A percentile compares a stretch with the other conserved stretches of the same genome.
phyloP scores from a whole-genome alignment of 2,113 vertebrate species.

The Australoheros scitulus region DNA sequence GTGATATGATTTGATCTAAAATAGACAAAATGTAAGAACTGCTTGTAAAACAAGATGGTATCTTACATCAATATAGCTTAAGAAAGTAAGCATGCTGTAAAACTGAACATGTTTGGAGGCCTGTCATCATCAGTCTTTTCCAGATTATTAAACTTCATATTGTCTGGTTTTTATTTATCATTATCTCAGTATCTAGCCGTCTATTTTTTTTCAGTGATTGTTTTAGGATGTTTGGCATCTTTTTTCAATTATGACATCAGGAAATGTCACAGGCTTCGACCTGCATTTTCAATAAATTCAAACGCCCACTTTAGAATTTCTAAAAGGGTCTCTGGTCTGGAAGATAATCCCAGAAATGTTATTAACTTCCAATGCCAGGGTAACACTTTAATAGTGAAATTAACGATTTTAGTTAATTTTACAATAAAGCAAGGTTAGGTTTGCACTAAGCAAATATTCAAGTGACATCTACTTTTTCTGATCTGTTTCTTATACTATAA shows the following conservation, averaged over 20 bases:
- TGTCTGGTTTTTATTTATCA: slow-evolving; percentile 2
- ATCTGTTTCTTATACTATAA: neutral
- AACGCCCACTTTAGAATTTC: neutral
- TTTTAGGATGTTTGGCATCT: neutral
- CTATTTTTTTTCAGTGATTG: neutral
- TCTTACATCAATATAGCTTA: neutral
- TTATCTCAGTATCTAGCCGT: neutral
- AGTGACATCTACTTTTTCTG: neutral
- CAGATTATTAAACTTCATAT: slow-evolving; percentile 5
- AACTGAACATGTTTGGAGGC: neutral
- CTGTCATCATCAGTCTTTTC: neutral
- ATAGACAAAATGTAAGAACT: neutral
- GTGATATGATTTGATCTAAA: neutral
- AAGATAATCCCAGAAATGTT: neutral
- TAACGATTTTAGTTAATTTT: neutral
- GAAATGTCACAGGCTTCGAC: neutral
- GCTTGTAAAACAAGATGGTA: neutral
- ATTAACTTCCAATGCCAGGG: neutral
- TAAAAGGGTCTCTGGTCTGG: neutral
- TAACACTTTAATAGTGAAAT: neutral
- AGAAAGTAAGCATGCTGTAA: neutral
- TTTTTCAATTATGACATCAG: neutral
- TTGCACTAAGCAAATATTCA: neutral
- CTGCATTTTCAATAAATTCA: slow-evolving; percentile 5
- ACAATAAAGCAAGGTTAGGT: neutral